Conservation (phyloP, 1,140 invertebrate genomes). For the Drosophila lini region DNA sequence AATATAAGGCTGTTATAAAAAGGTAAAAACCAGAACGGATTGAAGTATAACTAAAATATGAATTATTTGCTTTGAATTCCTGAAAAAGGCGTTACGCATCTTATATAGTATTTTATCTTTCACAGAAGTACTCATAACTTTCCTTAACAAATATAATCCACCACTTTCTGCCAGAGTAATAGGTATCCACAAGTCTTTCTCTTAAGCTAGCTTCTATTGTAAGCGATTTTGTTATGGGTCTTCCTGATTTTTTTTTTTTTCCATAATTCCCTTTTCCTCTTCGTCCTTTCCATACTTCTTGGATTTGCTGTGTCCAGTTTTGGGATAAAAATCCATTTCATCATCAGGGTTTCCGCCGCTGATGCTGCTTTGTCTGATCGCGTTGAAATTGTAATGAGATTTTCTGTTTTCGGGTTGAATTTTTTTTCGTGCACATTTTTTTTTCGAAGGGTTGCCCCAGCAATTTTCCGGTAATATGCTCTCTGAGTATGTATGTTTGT, state of each 20-base stretch:
- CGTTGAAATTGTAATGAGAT: constrained; percentile 84
- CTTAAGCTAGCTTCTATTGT: constrained; percentile 20
- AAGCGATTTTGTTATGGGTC: constrained; percentile 53
- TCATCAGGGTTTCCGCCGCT: constrained; percentile 70
- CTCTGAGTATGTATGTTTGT: constrained; percentile 37
- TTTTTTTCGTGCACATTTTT: constrained; percentile 9
- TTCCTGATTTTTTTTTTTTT: constrained; percentile 34
- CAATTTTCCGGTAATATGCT: constrained; percentile 83
- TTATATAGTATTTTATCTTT: background rate
- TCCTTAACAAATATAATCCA: background rate
- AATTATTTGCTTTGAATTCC: too few relatives aligned
- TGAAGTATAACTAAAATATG: background rate
- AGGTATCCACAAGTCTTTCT: background rate
- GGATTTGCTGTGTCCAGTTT: constrained; percentile 66
- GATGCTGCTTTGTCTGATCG: constrained; percentile 69
- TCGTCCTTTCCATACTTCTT: constrained; percentile 10
- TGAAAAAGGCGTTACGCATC: background rate
- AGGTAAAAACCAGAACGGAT: background rate
- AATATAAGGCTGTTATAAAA: background rate
- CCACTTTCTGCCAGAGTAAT: background rate
- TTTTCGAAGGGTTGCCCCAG: constrained; percentile 59
- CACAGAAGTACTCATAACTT: background rate
- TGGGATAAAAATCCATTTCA: constrained; percentile 82
- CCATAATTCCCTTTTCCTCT: constrained; percentile 48
- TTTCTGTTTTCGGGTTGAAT: constrained; percentile 49